Conservation (phyloP, 2,888 invertebrate species). For the Mesorhabditis sp. region DNA sequence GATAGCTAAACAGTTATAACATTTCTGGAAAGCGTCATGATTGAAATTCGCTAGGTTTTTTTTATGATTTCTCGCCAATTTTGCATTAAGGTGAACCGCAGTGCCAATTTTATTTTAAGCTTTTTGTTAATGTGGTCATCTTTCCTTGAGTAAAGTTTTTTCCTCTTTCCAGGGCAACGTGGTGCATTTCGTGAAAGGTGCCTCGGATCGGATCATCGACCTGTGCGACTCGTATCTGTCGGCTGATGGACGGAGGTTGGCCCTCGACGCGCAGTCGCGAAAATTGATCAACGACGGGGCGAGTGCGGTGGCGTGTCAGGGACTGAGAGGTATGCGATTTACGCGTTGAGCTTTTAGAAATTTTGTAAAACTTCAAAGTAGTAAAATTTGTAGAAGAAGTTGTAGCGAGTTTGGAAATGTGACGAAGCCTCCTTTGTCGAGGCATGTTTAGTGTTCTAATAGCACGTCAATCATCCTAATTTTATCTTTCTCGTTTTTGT, state of each 20-base stretch:
- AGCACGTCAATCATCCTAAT: too few species aligned
- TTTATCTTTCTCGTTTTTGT: too few species aligned
- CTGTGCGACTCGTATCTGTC: slow-evolving; percentile 53
- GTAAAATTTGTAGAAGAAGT: too few species aligned
- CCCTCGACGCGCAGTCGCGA: slow-evolving; percentile 8
- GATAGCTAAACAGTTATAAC: neutral
- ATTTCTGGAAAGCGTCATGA: slow-evolving; percentile 28
- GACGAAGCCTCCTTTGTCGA: too few species aligned
- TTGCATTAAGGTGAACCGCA: too few species aligned
- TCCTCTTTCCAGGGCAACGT: slow-evolving; percentile 27
- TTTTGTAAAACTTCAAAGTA: neutral
- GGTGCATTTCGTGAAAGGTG: slow-evolving; percentile 81
- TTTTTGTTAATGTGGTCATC: too few species aligned
- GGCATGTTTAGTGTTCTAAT: too few species aligned
- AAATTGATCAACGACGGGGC: slow-evolving; percentile 48
- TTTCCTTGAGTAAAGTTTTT: neutral
- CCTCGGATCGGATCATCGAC: slow-evolving; percentile 82
- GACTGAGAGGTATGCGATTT: slow-evolving; percentile 46
- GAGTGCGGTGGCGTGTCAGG: slow-evolving; percentile 66
- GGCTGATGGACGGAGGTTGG: slow-evolving; percentile 31
- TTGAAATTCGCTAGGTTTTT: slow-evolving; percentile 15
- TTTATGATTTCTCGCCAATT: neutral
- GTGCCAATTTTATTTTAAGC: too few species aligned
- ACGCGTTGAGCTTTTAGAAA: too few species aligned
- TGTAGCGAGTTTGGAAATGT: too few species aligned